phyloP scores from a whole-genome alignment of 2,113 vertebrate genomes.

The Hydropotes inermis region DNA sequence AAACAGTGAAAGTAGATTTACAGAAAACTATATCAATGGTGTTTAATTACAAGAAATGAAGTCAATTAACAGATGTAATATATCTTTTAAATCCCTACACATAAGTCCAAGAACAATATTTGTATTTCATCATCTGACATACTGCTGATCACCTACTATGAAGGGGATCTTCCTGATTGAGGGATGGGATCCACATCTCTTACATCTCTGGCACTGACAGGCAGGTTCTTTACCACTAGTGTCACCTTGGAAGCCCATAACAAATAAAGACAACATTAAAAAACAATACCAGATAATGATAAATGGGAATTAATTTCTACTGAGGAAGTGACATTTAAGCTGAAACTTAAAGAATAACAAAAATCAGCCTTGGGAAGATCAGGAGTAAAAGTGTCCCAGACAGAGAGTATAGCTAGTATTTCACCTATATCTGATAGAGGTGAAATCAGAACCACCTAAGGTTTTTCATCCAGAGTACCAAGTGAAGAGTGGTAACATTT shows the following conservation, averaged over 20 bases:
- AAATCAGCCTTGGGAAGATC: not conserved
- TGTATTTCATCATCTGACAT: not conserved
- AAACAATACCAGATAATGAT: not conserved
- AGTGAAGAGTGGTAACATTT: not conserved
- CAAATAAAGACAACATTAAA: not conserved
- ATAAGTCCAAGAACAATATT: not conserved
- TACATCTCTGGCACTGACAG: not conserved
- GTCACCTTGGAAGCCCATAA: not conserved
- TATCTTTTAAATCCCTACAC: not conserved
- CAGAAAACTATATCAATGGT: not conserved
- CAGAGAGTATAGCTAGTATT: not conserved
- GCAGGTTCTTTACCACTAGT: not conserved
- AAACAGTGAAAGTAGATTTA: not conserved
- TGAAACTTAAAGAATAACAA: not conserved
- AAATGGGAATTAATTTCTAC: not conserved
- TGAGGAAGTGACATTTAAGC: not conserved
- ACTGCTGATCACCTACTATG: not conserved
- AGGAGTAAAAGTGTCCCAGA: not conserved
- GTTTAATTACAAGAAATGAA: not conserved
- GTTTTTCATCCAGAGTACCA: not conserved
- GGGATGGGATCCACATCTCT: not conserved
- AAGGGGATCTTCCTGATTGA: not conserved
- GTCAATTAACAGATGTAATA: not conserved
- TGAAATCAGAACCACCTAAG: not conserved
- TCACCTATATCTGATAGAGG: not conserved